Percentiles rank a stretch among this genome's conserved stretches.
Evolutionary conservation across 35 echinoderm and acorn worm species (phyloP).

Genomic region (Nesometra sesokonis): DNA sequence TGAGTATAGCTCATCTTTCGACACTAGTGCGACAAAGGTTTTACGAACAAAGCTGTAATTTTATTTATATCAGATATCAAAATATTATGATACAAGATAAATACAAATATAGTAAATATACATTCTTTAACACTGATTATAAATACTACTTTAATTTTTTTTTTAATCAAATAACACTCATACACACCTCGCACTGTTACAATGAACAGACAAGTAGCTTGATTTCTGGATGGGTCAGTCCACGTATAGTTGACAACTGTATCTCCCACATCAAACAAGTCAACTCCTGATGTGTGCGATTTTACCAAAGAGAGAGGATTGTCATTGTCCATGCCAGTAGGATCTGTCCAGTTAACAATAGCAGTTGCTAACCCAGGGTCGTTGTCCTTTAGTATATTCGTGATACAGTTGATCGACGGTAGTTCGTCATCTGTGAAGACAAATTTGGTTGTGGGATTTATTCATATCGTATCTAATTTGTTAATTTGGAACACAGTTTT

Average conservation of each 20-base stretch:
- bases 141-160: too few relatives aligned
- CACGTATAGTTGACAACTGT: constrained; percentile 26
- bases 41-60: too few relatives aligned
- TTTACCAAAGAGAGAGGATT: not conserved
- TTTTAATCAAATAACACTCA: too few relatives aligned
- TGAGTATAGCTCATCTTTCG: too few relatives aligned
- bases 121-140: too few relatives aligned
- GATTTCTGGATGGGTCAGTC: constrained; percentile 31
- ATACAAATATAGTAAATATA: too few relatives aligned
- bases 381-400: not conserved
- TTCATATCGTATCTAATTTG: too few relatives aligned
- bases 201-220: constrained; percentile 38
- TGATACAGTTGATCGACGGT: not conserved
- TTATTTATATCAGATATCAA: too few relatives aligned
- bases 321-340: constrained; percentile 33
- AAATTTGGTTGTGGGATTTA: not conserved
- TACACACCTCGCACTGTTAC: constrained; percentile 41
- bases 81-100: too few relatives aligned
- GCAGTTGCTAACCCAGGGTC: constrained; percentile 5
- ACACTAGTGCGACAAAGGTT: too few relatives aligned
- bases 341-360: constrained; percentile 23
- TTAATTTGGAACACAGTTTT: too few relatives aligned
- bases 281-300: not conserved
- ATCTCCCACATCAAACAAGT: constrained; percentile 9
- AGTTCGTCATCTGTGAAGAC: constrained; percentile 4